Evolutionary conservation across 2,888 invertebrate genomes (phyloP).

Genomic region (Drosophila anomalata): DNA sequence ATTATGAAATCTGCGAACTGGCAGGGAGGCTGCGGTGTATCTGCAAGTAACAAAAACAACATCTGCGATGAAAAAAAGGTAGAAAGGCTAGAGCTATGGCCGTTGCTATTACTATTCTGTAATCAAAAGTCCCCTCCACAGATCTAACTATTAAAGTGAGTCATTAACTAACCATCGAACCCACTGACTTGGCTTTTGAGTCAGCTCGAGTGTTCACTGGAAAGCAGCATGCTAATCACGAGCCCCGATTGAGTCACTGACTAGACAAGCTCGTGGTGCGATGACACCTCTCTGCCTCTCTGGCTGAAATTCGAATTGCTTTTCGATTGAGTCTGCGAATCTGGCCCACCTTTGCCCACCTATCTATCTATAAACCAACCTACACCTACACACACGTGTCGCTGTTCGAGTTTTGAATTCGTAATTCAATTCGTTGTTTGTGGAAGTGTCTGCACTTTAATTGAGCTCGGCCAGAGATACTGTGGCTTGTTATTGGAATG

Average conservation of each 20-base stretch:
- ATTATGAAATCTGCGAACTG: slow-evolving; percentile 74
- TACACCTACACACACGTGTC: slow-evolving; percentile 34
- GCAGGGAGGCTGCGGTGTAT: slow-evolving; percentile 42
- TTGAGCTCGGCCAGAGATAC: slow-evolving; percentile 33
- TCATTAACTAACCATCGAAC: slow-evolving; percentile 41
- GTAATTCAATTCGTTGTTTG: slow-evolving; percentile 39
- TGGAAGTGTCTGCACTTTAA: slow-evolving; percentile 65
- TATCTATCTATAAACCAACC: neutral
- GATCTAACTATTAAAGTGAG: slow-evolving; percentile 54
- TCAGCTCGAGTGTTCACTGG: slow-evolving; percentile 65
- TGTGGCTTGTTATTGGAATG: neutral
- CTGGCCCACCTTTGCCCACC: slow-evolving; percentile 8
- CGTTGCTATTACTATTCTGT: slow-evolving; percentile 45
- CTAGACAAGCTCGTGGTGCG: slow-evolving; percentile 31
- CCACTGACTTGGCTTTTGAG: slow-evolving; percentile 45
- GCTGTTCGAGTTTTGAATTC: slow-evolving; percentile 33
- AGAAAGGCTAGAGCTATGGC: slow-evolving; percentile 36
- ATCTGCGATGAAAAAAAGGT: slow-evolving; percentile 37
- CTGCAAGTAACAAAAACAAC: slow-evolving; percentile 36
- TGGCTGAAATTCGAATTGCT: slow-evolving; percentile 23
- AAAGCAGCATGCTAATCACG: slow-evolving; percentile 62
- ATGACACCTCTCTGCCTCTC: slow-evolving; percentile 34
- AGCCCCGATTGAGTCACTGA: slow-evolving; percentile 32
- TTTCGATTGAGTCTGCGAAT: slow-evolving; percentile 12
- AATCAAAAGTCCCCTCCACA: slow-evolving; percentile 54